These are phyloP conservation scores for Brachyptera risi DNA, from an alignment of 2,888 invertebrate genomes.

Conservation along the genomic window DNA sequence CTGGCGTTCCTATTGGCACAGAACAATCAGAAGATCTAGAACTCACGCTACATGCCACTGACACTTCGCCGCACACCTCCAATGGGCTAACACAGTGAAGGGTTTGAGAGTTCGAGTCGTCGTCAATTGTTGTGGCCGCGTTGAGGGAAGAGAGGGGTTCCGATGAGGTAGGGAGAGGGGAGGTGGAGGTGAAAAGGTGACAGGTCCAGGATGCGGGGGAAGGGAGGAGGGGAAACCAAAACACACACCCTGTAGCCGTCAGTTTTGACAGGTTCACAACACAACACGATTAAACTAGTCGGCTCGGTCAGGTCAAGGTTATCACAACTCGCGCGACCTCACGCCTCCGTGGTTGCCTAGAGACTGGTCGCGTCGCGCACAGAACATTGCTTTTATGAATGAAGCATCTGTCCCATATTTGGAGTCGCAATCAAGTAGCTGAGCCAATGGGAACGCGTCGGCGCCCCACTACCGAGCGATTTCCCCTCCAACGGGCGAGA, in stretches of 20 bases:
- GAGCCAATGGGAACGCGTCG: conserved; percentile 51
- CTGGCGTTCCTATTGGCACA: conserved; percentile 46
- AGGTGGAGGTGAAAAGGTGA: conserved; percentile 30
- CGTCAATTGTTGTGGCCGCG: conserved; percentile 14
- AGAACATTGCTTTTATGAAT: conserved; percentile 75
- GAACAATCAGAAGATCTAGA: conserved; percentile 55
- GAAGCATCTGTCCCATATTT: conserved; percentile 74
- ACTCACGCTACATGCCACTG: no score
- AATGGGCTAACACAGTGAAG: conserved; percentile 5
- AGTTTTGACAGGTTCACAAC: conserved; percentile 26
- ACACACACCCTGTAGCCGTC: conserved; percentile 35
- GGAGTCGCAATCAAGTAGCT: conserved; percentile 51
- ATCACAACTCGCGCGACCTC: conserved; percentile 14
- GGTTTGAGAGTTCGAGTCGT: conserved; percentile 3
- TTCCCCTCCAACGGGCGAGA: conserved; percentile 27
- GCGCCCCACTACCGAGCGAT: conserved; percentile 20
- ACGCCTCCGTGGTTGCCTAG: conserved; percentile 36
- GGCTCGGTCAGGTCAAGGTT: conserved; percentile 8
- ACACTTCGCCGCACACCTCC: conserved; percentile 44
- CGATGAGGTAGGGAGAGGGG: conserved; percentile 18
- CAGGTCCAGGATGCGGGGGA: conserved; percentile 33
- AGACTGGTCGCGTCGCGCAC: conserved; percentile 59
- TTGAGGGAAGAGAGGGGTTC: neutral
- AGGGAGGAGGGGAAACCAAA: conserved; percentile 33
- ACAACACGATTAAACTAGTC: neutral